Conservation (phyloP, 2,888 invertebrate species). For the Onthophagus sagittarius region DNA sequence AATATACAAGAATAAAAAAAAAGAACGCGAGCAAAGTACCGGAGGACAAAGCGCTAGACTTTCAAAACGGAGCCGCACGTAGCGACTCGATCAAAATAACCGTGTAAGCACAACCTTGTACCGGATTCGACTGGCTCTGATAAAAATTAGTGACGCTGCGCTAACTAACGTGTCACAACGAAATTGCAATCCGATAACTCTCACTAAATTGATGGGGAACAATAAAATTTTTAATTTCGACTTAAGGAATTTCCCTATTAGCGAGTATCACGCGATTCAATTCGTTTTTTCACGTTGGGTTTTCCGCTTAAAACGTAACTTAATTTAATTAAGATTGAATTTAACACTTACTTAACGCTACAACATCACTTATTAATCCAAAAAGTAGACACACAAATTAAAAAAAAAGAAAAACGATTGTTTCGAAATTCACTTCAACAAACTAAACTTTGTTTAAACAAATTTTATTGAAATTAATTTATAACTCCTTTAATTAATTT, state of each 20-base stretch:
- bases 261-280: neutral
- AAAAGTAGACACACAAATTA: too few species aligned
- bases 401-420: too few species aligned
- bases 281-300: neutral
- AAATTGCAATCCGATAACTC: neutral
- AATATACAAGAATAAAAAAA: neutral
- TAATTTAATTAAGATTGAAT: too few species aligned
- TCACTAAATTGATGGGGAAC: neutral
- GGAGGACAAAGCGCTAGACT: neutral
- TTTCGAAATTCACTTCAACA: too few species aligned
- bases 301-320: neutral
- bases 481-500: neutral
- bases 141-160: neutral
- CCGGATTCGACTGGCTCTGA: conserved; percentile 3
- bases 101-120: conserved; percentile 5
- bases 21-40: neutral
- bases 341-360: too few species aligned
- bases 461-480: too few species aligned
- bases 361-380: too few species aligned
- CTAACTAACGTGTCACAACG: neutral
- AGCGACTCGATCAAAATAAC: neutral
- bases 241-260: neutral
- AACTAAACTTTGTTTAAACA: too few species aligned
- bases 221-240: neutral
- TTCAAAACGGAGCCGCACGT: neutral